phyloP scores from a whole-genome alignment of 2,113 vertebrate species.

The Anguilla rostrata region DNA sequence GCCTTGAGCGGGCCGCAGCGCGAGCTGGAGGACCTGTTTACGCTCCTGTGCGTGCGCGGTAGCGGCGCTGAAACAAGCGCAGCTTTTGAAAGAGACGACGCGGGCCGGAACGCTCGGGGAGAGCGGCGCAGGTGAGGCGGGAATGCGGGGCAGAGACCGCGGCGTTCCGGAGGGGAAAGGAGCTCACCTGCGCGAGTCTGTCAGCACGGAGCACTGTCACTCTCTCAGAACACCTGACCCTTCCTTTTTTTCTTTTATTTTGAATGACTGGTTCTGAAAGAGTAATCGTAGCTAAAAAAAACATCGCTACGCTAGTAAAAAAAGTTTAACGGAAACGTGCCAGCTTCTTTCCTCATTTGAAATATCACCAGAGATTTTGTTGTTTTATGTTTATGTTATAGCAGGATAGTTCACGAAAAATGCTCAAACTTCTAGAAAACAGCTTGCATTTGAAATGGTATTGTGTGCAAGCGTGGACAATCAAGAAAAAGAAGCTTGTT shows the following conservation, averaged over 20 bases:
- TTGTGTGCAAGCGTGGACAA: background rate
- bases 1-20: too few relatives aligned
- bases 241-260: background rate
- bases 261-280: background rate
- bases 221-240: background rate
- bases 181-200: background rate
- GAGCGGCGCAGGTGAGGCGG: background rate
- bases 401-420: too few relatives aligned
- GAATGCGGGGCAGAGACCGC: background rate
- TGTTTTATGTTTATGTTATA: too few relatives aligned
- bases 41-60: background rate
- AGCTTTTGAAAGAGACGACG: background rate
- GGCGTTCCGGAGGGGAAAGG: background rate
- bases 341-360: too few relatives aligned
- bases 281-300: too few relatives aligned
- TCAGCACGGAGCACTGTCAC: too few relatives aligned
- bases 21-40: background rate
- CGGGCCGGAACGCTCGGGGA: background rate
- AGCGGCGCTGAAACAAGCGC: background rate
- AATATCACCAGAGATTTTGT: too few relatives aligned
- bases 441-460: too few relatives aligned
- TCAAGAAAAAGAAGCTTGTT: background rate
- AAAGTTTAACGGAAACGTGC: too few relatives aligned
- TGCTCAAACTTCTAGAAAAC: too few relatives aligned
- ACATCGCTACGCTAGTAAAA: too few relatives aligned